A percentile compares a stretch with the other conserved stretches of the same genome.
Evolutionary conservation across 1,140 invertebrate genomes (phyloP).

Genomic region (Cecropterus lyciades): DNA sequence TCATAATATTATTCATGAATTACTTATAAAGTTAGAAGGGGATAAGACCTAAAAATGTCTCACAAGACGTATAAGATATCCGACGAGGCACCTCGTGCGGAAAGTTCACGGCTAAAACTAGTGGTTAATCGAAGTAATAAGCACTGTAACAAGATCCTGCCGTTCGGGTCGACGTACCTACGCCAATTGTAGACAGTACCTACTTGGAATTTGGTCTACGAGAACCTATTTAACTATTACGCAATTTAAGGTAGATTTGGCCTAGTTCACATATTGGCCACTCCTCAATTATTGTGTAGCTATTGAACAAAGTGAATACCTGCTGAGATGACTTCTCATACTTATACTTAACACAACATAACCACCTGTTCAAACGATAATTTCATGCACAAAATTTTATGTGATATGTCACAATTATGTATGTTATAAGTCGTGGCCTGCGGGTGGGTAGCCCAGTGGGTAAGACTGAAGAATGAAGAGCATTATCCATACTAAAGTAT

Average conservation of each 20-base stretch:
- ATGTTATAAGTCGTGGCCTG: too few species aligned
- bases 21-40: not conserved
- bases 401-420: too few species aligned
- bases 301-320: too few species aligned
- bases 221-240: not conserved
- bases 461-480: too few species aligned
- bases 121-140: slow-evolving; percentile 21
- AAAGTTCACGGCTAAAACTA: slow-evolving; percentile 21
- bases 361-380: too few species aligned
- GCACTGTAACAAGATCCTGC: slow-evolving; percentile 16
- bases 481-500: too few species aligned
- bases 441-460: too few species aligned
- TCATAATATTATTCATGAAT: not conserved
- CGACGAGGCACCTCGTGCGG: slow-evolving; percentile 15
- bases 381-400: too few species aligned
- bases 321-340: too few species aligned
- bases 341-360: too few species aligned
- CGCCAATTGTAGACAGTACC: not conserved
- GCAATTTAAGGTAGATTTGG: not conserved
- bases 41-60: not conserved
- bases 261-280: not conserved
- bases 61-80: not conserved
- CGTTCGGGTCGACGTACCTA: not conserved
- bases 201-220: not conserved
- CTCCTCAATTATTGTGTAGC: not conserved